phyloP scores from a whole-genome alignment of 2,113 vertebrate species.

The Nesospiza acunhae region DNA sequence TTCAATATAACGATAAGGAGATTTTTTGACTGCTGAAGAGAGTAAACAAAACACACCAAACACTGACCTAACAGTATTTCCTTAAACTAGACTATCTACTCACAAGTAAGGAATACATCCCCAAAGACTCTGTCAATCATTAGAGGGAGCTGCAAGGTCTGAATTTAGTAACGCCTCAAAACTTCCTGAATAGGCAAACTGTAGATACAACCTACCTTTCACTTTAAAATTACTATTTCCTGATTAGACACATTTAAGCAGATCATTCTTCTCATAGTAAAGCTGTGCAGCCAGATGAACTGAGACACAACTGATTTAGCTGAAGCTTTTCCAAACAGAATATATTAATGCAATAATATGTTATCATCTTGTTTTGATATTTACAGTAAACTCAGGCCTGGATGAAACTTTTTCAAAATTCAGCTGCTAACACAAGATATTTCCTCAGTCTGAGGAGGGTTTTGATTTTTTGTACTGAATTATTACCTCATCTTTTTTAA shows the following conservation, averaged over 20 bases:
- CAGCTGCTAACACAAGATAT: not conserved
- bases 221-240: not conserved
- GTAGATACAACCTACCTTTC: not conserved
- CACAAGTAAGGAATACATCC: not conserved
- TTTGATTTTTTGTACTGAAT: not conserved
- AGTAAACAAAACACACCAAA: not conserved
- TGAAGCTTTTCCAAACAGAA: not conserved
- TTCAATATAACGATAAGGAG: not conserved
- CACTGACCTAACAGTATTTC: not conserved
- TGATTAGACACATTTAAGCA: not conserved
- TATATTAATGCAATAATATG: not conserved
- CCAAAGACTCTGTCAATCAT: not conserved
- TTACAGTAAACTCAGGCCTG: not conserved
- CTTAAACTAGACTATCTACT: not conserved
- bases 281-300: not conserved
- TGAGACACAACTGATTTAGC: not conserved
- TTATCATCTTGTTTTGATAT: not conserved
- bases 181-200: not conserved
- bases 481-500: not conserved
- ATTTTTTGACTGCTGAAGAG: not conserved
- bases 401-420: not conserved
- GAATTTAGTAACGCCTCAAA: not conserved
- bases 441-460: rapidly evolving
- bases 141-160: not conserved
- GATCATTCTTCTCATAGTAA: not conserved